Percentiles rank a stretch among this genome's conserved stretches.
Evolutionary conservation across 2,888 invertebrate species (phyloP).

Genomic region (Drosophila testacea): DNA sequence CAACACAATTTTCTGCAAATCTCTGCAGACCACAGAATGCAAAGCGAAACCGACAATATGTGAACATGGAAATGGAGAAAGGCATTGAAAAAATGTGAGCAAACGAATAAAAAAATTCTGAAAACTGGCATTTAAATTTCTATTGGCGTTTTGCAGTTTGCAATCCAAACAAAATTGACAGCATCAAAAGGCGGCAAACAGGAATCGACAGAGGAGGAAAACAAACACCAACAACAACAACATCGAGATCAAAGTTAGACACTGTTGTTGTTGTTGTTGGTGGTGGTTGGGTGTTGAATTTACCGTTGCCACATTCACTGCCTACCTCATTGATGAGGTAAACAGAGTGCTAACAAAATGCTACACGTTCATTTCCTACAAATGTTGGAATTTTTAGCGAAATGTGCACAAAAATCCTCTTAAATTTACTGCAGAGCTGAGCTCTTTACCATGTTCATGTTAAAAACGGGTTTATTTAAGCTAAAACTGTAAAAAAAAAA

Average conservation of each 20-base stretch:
- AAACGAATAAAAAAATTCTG: constrained; percentile 16
- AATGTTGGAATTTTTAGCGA: constrained; percentile 12
- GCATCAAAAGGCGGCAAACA: constrained; percentile 46
- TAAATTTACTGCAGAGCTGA: constrained; percentile 40
- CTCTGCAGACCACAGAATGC: constrained; percentile 29
- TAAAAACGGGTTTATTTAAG: constrained; percentile 27
- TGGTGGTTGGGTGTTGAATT: constrained; percentile 2
- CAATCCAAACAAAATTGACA: constrained; percentile 63
- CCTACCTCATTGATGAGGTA: constrained; percentile 54
- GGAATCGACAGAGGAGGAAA: constrained; percentile 43
- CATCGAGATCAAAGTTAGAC: constrained; percentile 2
- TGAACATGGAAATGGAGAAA: constrained; percentile 2
- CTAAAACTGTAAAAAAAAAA: constrained; percentile 2
- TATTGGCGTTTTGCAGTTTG: constrained; percentile 63
- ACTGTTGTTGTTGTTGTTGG: neutral
- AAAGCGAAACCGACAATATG: constrained; percentile 10
- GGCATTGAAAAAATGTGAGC: constrained; percentile 1
- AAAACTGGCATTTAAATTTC: constrained; percentile 72
- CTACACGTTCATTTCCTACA: neutral
- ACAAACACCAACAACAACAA: constrained; percentile 20
- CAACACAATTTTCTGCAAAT: constrained; percentile 30
- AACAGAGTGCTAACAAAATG: constrained; percentile 43
- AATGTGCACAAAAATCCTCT: constrained; percentile 34
- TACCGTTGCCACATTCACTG: constrained; percentile 18
- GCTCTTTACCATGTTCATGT: constrained; percentile 14